These are phyloP conservation scores for Notolepis coatsorum DNA, from an alignment of 2,797 vertebrate genomes.

Conservation along the genomic window DNA sequence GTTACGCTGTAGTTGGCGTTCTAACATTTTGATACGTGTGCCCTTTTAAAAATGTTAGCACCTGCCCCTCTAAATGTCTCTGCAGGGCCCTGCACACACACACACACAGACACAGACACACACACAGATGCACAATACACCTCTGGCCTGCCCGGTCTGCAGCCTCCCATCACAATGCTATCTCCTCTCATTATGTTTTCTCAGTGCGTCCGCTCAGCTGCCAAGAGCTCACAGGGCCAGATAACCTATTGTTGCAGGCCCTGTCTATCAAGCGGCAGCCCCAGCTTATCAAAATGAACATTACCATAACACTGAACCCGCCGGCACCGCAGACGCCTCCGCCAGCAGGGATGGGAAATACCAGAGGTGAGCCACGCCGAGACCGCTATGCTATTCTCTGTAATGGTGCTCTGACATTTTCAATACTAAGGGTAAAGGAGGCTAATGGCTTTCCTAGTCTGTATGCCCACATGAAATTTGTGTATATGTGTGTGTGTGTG, in stretches of 20 bases:
- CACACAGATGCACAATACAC: constrained; percentile 23
- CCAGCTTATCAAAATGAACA: constrained; percentile 70
- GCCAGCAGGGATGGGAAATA: constrained; percentile 50
- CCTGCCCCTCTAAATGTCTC: no score
- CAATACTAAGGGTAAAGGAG: constrained; percentile 40
- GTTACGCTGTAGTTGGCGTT: no score
- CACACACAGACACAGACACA: constrained; percentile 19
- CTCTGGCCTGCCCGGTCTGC: constrained; percentile 42
- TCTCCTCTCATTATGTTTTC: constrained; percentile 72
- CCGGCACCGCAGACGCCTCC: constrained; percentile 40
- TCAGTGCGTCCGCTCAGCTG: constrained; percentile 63
- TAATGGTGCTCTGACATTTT: constrained; percentile 70
- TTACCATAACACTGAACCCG: constrained; percentile 71
- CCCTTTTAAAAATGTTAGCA: no score
- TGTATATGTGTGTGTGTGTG: not conserved
- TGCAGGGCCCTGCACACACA: constrained; percentile 15
- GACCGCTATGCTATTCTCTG: constrained; percentile 40
- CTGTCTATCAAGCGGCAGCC: constrained; percentile 59
- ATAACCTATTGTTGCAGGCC: constrained; percentile 56
- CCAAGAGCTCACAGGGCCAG: constrained; percentile 54
- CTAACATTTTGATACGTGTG: no score
- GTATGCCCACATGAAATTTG: no score
- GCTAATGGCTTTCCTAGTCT: constrained; percentile 50
- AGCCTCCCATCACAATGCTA: constrained; percentile 61
- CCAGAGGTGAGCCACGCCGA: constrained; percentile 68